Evolutionary conservation across 2,888 invertebrate genomes (phyloP).

Genomic region (Orchesellides sinensis): DNA sequence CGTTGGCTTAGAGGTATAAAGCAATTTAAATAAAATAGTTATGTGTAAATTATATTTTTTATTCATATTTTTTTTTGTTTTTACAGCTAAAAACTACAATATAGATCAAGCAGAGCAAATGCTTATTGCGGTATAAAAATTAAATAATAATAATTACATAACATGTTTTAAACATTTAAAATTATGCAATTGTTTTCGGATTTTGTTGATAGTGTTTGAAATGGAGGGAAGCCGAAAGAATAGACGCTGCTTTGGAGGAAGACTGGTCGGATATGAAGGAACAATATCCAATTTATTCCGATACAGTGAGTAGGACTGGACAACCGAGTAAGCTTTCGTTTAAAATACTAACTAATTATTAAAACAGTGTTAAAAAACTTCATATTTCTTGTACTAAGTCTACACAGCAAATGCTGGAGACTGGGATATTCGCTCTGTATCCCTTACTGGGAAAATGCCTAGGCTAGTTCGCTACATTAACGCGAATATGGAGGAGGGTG

Average conservation of each 20-base stretch:
- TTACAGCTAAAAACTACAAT: too few species aligned
- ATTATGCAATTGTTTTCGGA: not conserved
- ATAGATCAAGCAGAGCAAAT: not conserved
- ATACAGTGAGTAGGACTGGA: not conserved
- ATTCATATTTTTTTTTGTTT: too few species aligned
- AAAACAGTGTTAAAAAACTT: not conserved
- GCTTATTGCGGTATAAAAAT: not conserved
- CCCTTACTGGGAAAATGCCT: not conserved
- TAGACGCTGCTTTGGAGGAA: not conserved
- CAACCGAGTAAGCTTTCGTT: not conserved
- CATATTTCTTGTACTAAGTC: not conserved
- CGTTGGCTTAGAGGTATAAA: conserved; percentile 53
- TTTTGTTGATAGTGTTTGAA: not conserved
- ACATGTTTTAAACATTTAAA: too few species aligned
- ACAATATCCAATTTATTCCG: not conserved
- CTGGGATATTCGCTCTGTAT: not conserved
- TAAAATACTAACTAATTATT: not conserved
- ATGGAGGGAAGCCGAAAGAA: conserved; percentile 14
- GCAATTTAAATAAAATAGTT: too few species aligned
- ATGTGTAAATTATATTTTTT: too few species aligned
- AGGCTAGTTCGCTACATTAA: not conserved
- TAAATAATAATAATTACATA: not conserved
- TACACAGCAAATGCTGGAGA: not conserved
- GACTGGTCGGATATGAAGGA: conserved; percentile 3
- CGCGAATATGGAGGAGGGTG: conserved; percentile 39